phyloP scores from a whole-genome alignment of 2,797 vertebrate genomes.

The Pteropus rufus region DNA sequence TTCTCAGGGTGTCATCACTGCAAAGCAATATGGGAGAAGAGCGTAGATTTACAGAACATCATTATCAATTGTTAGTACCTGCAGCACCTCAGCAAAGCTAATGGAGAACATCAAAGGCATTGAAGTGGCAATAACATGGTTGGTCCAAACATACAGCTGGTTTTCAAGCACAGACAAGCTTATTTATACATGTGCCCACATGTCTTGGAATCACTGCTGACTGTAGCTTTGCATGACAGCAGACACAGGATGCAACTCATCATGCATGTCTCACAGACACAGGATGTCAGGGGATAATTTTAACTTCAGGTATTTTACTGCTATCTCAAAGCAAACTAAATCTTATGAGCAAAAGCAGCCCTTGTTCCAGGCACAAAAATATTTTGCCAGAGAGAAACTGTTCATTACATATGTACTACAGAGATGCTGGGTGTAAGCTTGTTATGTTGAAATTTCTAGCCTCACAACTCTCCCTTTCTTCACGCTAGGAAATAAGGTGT shows the following conservation, averaged over 20 bases:
- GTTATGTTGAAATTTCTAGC: not conserved
- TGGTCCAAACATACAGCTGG: too few species aligned
- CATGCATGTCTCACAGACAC: not conserved
- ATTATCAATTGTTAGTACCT: too few species aligned
- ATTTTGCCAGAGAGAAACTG: not conserved
- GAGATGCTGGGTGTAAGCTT: not conserved
- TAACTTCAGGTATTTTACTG: not conserved
- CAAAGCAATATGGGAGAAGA: not conserved
- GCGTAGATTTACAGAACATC: not conserved
- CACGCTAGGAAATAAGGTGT: not conserved
- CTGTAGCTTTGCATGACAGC: not conserved
- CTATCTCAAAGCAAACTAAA: not conserved
- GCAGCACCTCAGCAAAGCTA: not conserved
- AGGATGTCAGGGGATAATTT: not conserved
- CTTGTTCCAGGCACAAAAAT: not conserved
- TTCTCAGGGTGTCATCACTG: not conserved
- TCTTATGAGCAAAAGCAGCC: not conserved
- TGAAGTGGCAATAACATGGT: not conserved
- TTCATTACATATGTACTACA: not conserved
- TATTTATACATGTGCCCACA: accelerated
- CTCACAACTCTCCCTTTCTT: not conserved
- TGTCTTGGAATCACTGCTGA: not conserved
- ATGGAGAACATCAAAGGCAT: not conserved
- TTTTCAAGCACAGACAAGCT: not conserved
- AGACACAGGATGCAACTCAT: not conserved